Percentiles rank a stretch among this genome's conserved stretches.
Evolutionary conservation across 2,888 invertebrate genomes (phyloP).

Genomic region (Cheiracanthium punctorium): DNA sequence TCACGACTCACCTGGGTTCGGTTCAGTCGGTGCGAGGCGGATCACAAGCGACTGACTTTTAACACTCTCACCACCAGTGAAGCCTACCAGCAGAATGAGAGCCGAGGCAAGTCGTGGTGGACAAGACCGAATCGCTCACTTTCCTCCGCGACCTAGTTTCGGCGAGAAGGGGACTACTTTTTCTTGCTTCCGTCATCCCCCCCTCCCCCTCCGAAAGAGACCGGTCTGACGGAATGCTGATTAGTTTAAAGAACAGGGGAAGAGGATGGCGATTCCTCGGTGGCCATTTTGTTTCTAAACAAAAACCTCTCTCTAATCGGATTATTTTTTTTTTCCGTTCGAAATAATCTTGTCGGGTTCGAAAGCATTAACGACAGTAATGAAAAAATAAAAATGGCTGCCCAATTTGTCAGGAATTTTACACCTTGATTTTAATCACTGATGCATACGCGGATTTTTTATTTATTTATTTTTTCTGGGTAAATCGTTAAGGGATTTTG

Average conservation of each 20-base stretch:
- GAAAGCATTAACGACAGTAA: too few species aligned
- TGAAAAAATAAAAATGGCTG: too few species aligned
- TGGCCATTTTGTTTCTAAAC: conserved; percentile 3
- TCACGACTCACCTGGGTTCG: conserved; percentile 25
- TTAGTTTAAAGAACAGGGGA: not conserved
- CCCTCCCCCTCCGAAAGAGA: conserved; percentile 7
- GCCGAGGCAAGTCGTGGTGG: not conserved
- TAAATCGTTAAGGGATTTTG: too few species aligned
- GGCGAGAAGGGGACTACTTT: conserved; percentile 52
- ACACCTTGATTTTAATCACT: not conserved
- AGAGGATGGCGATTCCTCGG: not conserved
- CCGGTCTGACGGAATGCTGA: conserved; percentile 52
- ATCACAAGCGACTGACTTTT: not conserved
- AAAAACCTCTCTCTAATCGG: too few species aligned
- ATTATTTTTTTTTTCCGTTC: too few species aligned
- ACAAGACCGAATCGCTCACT: conserved; percentile 18
- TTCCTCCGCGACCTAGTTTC: conserved; percentile 58
- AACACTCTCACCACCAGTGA: conserved; percentile 1
- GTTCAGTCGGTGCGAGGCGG: not conserved
- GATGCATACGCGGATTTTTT: not conserved
- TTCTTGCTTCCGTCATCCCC: conserved; percentile 46
- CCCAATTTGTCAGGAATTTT: too few species aligned
- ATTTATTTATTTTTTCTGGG: too few species aligned
- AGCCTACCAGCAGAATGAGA: conserved; percentile 9
- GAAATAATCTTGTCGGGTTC: too few species aligned